Conservation (phyloP, 1,140 invertebrate genomes). For the Cotesia chilonis region DNA sequence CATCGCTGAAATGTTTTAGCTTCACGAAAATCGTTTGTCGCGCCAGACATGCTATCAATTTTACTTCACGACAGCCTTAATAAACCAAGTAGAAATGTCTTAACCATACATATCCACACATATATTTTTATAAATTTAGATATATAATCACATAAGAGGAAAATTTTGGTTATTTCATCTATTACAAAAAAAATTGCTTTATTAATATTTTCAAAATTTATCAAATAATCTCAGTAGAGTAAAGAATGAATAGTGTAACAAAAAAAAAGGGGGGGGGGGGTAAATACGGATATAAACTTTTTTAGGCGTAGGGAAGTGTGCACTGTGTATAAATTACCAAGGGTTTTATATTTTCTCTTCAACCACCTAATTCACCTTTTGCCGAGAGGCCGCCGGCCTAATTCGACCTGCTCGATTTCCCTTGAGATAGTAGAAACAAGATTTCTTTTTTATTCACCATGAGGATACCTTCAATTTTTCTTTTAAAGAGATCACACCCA, state of each 20-base stretch:
- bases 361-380: slow-evolving; percentile 30
- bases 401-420: slow-evolving; percentile 38
- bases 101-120: neutral
- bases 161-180: neutral
- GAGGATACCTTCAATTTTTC: slow-evolving; percentile 3
- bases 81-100: neutral
- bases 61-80: slow-evolving; percentile 22
- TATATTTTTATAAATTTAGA: too few species aligned
- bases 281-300: neutral
- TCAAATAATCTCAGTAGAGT: slow-evolving; percentile 1
- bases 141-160: neutral
- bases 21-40: slow-evolving; percentile 37
- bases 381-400: slow-evolving; percentile 25
- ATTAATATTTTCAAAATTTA: neutral
- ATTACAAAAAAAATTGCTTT: neutral
- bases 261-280: slow-evolving; percentile 23
- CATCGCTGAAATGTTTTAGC: slow-evolving; percentile 28
- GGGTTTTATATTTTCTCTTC: slow-evolving; percentile 19
- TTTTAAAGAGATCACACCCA: neutral
- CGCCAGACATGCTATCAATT: slow-evolving; percentile 38
- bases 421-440: slow-evolving; percentile 31
- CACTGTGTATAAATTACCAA: neutral
- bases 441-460: slow-evolving; percentile 36
- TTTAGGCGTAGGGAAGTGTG: neutral
- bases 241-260: neutral